Evolutionary conservation across 2,888 invertebrate species (phyloP), one percentile per base, ranked within the genome.

Genomic region (Scaptomyza caliginosa): DNA sequence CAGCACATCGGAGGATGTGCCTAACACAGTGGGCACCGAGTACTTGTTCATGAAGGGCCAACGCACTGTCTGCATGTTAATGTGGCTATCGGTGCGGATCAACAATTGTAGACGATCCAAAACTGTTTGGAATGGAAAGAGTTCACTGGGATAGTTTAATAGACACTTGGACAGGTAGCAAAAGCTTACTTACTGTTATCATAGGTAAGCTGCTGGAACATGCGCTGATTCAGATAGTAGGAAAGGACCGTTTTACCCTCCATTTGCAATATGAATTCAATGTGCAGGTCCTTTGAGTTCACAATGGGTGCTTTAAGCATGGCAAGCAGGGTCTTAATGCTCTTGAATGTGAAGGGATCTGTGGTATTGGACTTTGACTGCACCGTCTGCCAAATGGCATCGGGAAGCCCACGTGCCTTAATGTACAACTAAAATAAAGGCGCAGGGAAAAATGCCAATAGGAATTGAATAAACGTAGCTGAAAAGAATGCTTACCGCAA

Each of bases 231-330:
- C 56, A 95, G 90, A 74, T 95, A 94, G 19, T 94, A 93, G 0
- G 94, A 94, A 30, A 94, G 92, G 0, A 95, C 93, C 0, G 94
- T 93, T 84, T 94, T 94, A 23, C 94, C 94, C 67, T 95, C 94
- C 67, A 94, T 92, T 78, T 94, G 94, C 0, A 94, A 90, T 4
- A 95, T 93, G 8, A 95, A 90, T 77, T 95, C 95, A 36, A 95
- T 92, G 75, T 95, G 95, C 0, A 94, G 92, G 83, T 94, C 92
- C 51, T 92, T 92, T 6, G 90, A 90, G 23, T 87, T 74, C 45
- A 91, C 89, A 11, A 90, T 86, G 5, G 92, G 91, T 4, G 93
- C 89, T 69, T 92, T 92, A 62, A 93, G 91, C 67, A 91, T 78
- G 39, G 91, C 90, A 11, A 93, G 77, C 46, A 93, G 87, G 10